Base-by-base conservation (phyloP, 2,113 vertebrate genomes). In the Callospermophilus lateralis region DNA sequence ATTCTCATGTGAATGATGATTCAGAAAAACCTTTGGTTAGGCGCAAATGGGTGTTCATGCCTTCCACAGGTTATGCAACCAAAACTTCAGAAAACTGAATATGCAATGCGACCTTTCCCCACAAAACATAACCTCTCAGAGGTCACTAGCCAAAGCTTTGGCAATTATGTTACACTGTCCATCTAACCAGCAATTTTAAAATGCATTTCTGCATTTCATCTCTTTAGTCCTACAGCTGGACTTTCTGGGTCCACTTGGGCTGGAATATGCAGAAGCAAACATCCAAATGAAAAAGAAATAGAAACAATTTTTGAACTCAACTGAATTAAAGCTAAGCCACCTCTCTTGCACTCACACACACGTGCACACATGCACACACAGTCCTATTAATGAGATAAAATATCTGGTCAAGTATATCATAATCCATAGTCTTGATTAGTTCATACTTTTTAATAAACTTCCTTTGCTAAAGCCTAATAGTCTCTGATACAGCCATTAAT, bases 41-140 rank as follows among this genome's bases (percentile, higher is more conserved):
- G 92, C 58, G 5, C 73, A 42, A 80, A 58, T 37, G 83, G 84
- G 97, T 80, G 91, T 92, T 72, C 96, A 26, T 78, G 51, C 83
- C 94, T 94, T 97, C 87, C 85, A 84, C 78, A 93, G 87, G 53
- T 96, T 96, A 68, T 89, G 83, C 97, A 98, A 97, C 76, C 0
- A 63, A 73, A 97, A 92, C 83, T 97, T 95, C 24, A 96, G 72
- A 51, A 95, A 96, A 67, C 51, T 67, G 37, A 89, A 51, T 86
- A 67, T 65, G 68, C 98, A 97, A 90, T 0, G 89, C 88, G 85
- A 37, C 20, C 84, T 93, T 61, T 70, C 48, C 92, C 24, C 22
- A 6, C 4, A 72, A 95, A 22, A 79, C 7, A 45, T 89, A 83
- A 51, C 87, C 84, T 61, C 84, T 28, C 8, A 24, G 61, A 30